Evolutionary conservation across 2,888 invertebrate species (phyloP), one percentile per base, ranked within the genome.

Genomic region (Caenorhabditis sp.): DNA sequence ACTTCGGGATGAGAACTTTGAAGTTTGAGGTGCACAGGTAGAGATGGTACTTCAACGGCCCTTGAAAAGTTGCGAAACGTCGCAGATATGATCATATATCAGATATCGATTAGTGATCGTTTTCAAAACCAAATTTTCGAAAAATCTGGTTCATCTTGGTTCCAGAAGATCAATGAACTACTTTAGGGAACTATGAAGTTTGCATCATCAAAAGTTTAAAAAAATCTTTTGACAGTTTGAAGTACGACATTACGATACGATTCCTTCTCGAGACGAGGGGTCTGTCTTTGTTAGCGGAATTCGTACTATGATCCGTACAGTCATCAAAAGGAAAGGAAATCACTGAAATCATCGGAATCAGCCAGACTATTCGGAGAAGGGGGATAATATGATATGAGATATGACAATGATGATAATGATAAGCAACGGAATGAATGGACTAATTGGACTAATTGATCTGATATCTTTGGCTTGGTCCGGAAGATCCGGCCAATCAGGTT

Each of bases 241-340:
- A 40, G 13, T n/a, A 9, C 18, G 18, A 18, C 6, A 3, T 18
- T n/a, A 18, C 47, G n/a, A 6, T 47, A 20, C 20, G 47, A 47
- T 47, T 20, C 20, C 9, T 40, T n/a, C n/a, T n/a, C n/a, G n/a
- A n/a, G n/a, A n/a, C 50, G 50, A 18, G 24, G 35, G 47, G 44
- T n/a, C 20, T 55, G 13, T 37, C 51, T 51, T 55, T 44, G 18
- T 24, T 24, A 50, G 53, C 22, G 32, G 18, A 22, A 55, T 35
- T 61, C 58, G 76, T 67, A 76, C 76, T 76, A 60, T 76, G 76
- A 76, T 76, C 55, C 67, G 32, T 40, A 20, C 47, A 65, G 64
- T 58, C 28, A 35, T 71, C 32, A 9, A 50, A 40, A 15, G n/a
- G n/a, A 15, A 5, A 15, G 40, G 5, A 50, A 60, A 51, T 61